These are phyloP conservation scores for Melinaea marsaeus DNA, from an alignment of 2,888 invertebrate genomes.

Conservation along the genomic window DNA sequence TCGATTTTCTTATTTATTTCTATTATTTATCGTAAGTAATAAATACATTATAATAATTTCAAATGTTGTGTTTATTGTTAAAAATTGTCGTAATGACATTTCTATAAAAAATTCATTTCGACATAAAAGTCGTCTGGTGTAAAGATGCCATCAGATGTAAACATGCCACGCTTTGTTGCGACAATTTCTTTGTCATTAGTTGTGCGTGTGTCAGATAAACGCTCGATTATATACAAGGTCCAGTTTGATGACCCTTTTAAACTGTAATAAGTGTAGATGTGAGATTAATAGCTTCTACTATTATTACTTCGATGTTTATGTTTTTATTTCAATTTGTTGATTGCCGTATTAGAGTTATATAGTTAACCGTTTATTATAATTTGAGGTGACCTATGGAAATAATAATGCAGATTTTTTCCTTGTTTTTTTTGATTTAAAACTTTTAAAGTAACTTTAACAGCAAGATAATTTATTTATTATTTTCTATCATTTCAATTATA, in stretches of 20 bases:
- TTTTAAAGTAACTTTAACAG: too few species aligned
- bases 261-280: conserved; percentile 14
- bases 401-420: too few species aligned
- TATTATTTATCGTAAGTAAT: background rate
- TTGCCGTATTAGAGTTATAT: background rate
- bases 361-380: background rate
- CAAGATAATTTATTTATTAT: too few species aligned
- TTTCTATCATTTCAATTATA: too few species aligned
- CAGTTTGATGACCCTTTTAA: conserved; percentile 25
- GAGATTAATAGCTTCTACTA: background rate
- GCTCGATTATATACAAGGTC: conserved; percentile 27
- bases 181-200: conserved; percentile 50
- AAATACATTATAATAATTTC: background rate
- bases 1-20: conserved; percentile 28
- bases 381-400: background rate
- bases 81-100: background rate
- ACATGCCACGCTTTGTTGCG: conserved; percentile 46
- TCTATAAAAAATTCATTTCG: background rate
- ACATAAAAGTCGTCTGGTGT: conserved; percentile 30
- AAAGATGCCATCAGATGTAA: conserved; percentile 36
- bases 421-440: too few species aligned
- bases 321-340: background rate
- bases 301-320: background rate
- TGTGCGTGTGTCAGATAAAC: conserved; percentile 38
- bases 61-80: background rate